phyloP scores from a whole-genome alignment of 2,113 vertebrate genomes.

The Xenopus tropicalis region DNA sequence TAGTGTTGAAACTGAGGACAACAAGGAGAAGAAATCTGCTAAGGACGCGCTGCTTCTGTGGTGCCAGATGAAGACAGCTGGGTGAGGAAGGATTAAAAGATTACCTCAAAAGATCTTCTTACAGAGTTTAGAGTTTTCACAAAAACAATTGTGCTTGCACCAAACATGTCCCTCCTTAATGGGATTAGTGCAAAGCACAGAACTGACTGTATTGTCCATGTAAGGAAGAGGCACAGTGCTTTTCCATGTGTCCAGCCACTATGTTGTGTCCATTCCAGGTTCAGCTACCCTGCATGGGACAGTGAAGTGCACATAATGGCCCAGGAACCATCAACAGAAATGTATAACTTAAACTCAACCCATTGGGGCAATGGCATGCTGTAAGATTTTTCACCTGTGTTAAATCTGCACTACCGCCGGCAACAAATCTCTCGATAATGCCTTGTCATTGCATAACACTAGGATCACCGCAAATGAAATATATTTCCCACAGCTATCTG shows the following conservation, averaged over 20 bases:
- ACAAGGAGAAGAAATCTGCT: slow-evolving; percentile 94
- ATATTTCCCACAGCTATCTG: too few species aligned
- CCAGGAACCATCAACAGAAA: too few species aligned
- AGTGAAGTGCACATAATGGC: too few species aligned
- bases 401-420: too few species aligned
- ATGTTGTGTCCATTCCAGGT: too few species aligned
- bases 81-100: slow-evolving; percentile 68
- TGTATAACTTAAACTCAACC: too few species aligned
- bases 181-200: slow-evolving; percentile 38
- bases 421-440: too few species aligned
- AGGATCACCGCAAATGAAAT: too few species aligned
- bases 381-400: too few species aligned
- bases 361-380: too few species aligned
- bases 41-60: slow-evolving; percentile 92
- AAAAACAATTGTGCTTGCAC: slow-evolving; percentile 42
- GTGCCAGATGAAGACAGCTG: slow-evolving; percentile 99
- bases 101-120: slow-evolving; percentile 37
- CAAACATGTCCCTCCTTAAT: slow-evolving; percentile 32
- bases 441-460: too few species aligned
- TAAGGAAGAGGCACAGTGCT: neutral
- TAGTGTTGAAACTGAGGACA: slow-evolving; percentile 94
- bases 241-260: too few species aligned
- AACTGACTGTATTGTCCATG: slow-evolving; percentile 1
- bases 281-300: neutral
- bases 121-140: slow-evolving; percentile 28